Base-by-base conservation (phyloP, 64 coral and sea anemone species). In the Stichodactyla mertensii region DNA sequence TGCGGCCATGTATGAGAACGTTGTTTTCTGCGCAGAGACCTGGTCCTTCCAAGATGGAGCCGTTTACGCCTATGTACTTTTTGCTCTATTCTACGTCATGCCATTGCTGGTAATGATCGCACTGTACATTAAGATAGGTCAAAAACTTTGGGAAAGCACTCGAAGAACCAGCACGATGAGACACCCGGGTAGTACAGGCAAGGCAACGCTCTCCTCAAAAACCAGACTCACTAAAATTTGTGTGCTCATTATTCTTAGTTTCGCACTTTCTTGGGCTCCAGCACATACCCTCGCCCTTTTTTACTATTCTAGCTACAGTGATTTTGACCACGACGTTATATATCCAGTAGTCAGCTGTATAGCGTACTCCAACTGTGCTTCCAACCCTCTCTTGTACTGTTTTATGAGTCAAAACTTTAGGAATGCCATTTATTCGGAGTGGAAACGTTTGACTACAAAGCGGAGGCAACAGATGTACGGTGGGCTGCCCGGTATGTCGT, bases 351-450 rank as follows among this genome's bases (percentile, higher is more conserved):
- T 97, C n/a, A 80, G 66, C 24, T 84, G 91, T 45, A 71, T 93
- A 20, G 84, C 91, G 7, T 97, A 90, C 36, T 97, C 94, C 4
- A 97, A 97, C 62, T 97, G 94, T 18, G 91, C 94, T 0, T 59
- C 93, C 7, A 97, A 97, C 64, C 94, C 94, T 31, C 4, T 97
- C 0, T 13, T 97, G 10, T 97, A 97, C 67, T 97, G 91, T 27
- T 97, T 87, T 74, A 97, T 97, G 91, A 97, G 94, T 81, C 91
- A 93, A 55, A 97, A 89, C 22, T 97, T 97, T 26, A 87, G 88
- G 54, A 92, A 93, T 28, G 94, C 94, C 3, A 83, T 97, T 23
- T 26, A n/a, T 31, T 27, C 83, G 13, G 83, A 85, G 83, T 85
- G 83, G 83, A 85, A 85, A 31, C 53, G 83, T 4, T 55, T 85